A percentile compares a stretch with the other conserved stretches of the same genome.
These are phyloP conservation scores for Caenorhabditis virilis DNA, from an alignment of 2,888 invertebrate genomes.

Conservation along the genomic window DNA sequence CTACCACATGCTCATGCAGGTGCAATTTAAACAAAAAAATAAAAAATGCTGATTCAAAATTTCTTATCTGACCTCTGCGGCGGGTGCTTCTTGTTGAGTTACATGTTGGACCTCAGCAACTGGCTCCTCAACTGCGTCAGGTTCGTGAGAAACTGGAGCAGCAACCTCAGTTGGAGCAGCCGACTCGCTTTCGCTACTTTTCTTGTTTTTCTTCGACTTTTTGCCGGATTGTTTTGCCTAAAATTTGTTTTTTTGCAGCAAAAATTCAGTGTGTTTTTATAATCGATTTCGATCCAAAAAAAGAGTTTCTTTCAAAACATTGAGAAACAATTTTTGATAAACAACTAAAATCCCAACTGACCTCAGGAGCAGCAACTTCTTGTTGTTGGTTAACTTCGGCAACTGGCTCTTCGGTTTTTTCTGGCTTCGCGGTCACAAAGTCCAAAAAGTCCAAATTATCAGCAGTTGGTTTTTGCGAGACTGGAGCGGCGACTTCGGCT, in stretches of 20 bases:
- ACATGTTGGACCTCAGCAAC: conserved; percentile 7
- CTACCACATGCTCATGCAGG: too few relatives aligned
- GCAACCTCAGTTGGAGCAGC: too few relatives aligned
- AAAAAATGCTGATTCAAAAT: too few relatives aligned
- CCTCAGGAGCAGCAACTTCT: too few relatives aligned
- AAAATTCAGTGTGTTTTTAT: too few relatives aligned
- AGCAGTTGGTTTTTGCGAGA: conserved; percentile 13
- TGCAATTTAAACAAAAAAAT: too few relatives aligned
- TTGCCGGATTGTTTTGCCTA: neutral
- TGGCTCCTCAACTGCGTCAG: conserved; percentile 8
- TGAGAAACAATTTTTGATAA: too few relatives aligned
- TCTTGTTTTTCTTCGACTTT: conserved; percentile 5
- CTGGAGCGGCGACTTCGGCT: conserved; percentile 8
- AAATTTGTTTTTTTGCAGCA: neutral
- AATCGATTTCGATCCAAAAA: too few relatives aligned
- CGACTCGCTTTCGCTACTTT: conserved; percentile 1
- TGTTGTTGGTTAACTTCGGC: conserved; percentile 1
- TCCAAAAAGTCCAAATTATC: conserved; percentile 17
- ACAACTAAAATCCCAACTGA: too few relatives aligned
- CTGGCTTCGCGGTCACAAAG: conserved; percentile 22
- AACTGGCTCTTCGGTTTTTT: conserved; percentile 8
- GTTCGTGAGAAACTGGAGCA: conserved; percentile 11
- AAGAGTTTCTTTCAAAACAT: too few relatives aligned
- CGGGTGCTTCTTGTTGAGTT: too few relatives aligned
- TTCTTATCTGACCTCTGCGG: too few relatives aligned